Evolutionary conservation across 2,113 vertebrate genomes (phyloP).

Genomic region (Notothenia rossii): DNA sequence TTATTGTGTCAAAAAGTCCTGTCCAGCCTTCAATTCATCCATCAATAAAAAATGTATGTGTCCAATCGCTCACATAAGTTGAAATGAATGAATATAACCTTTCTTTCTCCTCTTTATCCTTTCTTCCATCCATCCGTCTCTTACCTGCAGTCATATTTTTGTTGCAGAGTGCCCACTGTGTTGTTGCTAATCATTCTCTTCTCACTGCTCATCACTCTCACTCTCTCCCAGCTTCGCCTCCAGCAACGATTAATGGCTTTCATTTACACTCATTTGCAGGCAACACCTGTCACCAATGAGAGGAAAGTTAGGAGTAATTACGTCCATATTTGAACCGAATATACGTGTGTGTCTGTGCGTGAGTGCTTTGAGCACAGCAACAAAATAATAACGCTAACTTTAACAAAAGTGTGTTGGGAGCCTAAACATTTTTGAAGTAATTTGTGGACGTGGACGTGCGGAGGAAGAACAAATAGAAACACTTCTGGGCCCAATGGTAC

Average conservation of each 20-base stretch:
- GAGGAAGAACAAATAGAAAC: not conserved
- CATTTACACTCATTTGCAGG: conserved; percentile 68
- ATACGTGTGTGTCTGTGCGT: not conserved
- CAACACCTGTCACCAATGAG: conserved; percentile 76
- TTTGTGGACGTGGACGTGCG: not conserved
- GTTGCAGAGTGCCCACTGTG: conserved; percentile 26
- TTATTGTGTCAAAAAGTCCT: not conserved
- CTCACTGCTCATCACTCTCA: conserved; percentile 16
- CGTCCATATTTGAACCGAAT: conserved; percentile 31
- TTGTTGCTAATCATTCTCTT: conserved; percentile 61
- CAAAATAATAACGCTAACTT: conserved; percentile 7
- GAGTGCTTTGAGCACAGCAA: conserved; percentile 6
- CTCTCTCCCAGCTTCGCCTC: conserved; percentile 57
- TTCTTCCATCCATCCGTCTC: conserved; percentile 29
- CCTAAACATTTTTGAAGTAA: conserved; percentile 29
- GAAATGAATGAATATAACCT: not conserved
- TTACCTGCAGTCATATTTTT: conserved; percentile 46
- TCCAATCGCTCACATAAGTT: conserved; percentile 1
- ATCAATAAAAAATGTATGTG: not conserved
- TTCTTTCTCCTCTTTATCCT: not conserved
- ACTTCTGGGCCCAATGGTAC: conserved; percentile 1
- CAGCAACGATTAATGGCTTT: conserved; percentile 70
- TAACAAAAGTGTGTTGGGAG: not conserved
- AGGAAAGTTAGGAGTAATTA: conserved; percentile 57
- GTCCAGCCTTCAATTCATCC: not conserved